phyloP scores from a whole-genome alignment of 2,888 invertebrate species.

The Clunio marinus region DNA sequence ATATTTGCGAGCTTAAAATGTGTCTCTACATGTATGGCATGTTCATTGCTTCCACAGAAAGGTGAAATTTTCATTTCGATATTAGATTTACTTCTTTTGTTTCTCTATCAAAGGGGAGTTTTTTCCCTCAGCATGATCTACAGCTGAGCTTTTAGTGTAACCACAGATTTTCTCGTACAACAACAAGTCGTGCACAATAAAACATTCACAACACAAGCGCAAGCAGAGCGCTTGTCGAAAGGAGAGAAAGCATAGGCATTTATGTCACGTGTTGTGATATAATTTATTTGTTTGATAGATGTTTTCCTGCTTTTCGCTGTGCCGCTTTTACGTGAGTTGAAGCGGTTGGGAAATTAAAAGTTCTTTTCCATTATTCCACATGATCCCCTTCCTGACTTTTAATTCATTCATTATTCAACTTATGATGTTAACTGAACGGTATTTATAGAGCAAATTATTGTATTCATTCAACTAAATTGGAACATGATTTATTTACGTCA shows the following conservation, averaged over 20 bases:
- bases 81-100: background rate
- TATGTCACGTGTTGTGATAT: slow-evolving; percentile 35
- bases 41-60: too few relatives aligned
- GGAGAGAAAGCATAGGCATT: slow-evolving; percentile 1
- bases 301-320: slow-evolving; percentile 27
- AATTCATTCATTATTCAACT: slow-evolving; percentile 32
- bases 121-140: background rate
- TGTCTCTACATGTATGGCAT: too few relatives aligned
- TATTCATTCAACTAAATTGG: background rate
- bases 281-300: slow-evolving; percentile 35
- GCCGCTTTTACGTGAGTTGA: background rate
- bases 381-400: slow-evolving; percentile 4
- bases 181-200: background rate
- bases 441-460: slow-evolving; percentile 23
- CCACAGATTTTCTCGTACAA: background rate
- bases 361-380: slow-evolving; percentile 5
- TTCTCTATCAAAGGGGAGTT: background rate
- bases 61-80: background rate
- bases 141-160: background rate
- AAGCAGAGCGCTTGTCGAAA: background rate
- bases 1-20: too few relatives aligned
- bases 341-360: slow-evolving; percentile 12
- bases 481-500: too few relatives aligned
- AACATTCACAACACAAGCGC: background rate
- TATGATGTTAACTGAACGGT: slow-evolving; percentile 12